Evolutionary conservation across 2,888 invertebrate species (phyloP), one percentile per base, ranked within the genome.

Genomic region (Apoda limacodes): DNA sequence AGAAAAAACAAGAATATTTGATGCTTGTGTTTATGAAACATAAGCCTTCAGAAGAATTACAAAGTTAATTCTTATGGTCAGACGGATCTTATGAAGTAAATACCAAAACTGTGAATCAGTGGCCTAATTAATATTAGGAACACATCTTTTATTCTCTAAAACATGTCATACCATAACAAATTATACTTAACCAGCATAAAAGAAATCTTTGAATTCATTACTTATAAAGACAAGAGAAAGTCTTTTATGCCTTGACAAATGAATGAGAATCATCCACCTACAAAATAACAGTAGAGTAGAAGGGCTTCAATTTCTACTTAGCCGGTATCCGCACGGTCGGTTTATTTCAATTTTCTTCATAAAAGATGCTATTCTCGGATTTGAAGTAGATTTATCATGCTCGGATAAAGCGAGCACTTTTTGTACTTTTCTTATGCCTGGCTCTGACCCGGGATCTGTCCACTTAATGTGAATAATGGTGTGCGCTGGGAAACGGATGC

Each of bases 271-370:
- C 71, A 75, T 72, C 71, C 70, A 58, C 74, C 75, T 65, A 74
- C 75, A 71, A 74, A 75, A 75, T 71, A n/a, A n/a, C n/a, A n/a
- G n/a, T n/a, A n/a, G n/a, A n/a, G 69, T 60, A 69, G 74, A 75
- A 63, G 74, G 74, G 68, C 74, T 69, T 62, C 69, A 72, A 75
- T 78, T 72, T 70, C 72, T 78, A 78, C 78, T 80, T 78, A 78
- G 76, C 72, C 62, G 75, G 75, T 76, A 78, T 78, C 78, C 78
- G 72, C 69, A 78, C 80, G 78, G 78, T 80, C 78, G 80, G 80
- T 80, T 80, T 80, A 80, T 80, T 80, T 80, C 80, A 80, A 80
- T 80, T 80, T 78, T 76, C 75, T 78, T 80, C 80, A 80, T 80
- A 80, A 78, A 76, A 78, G 80, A 78, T 72, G 80, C 72, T 76